A percentile compares a stretch with the other conserved stretches of the same genome.
phyloP scores from a whole-genome alignment of 1,140 invertebrate genomes.

The Drosophila punjabiensis region DNA sequence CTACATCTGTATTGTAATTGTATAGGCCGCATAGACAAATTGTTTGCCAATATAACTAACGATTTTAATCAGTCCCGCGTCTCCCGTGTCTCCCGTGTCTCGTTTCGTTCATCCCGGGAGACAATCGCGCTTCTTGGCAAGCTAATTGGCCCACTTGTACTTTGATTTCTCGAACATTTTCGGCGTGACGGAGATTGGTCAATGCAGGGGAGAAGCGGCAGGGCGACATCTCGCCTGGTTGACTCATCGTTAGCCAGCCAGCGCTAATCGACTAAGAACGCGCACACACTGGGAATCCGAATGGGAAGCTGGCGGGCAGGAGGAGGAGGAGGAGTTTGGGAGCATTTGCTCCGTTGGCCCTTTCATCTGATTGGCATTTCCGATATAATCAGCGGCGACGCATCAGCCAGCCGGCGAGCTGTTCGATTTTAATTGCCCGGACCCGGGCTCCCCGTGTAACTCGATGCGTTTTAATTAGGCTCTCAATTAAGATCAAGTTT shows the following conservation, averaged over 20 bases:
- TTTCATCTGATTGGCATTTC: slow-evolving; percentile 83
- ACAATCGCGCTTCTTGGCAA: slow-evolving; percentile 37
- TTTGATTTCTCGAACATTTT: slow-evolving; percentile 55
- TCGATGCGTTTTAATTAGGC: slow-evolving; percentile 78
- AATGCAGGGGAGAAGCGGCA: slow-evolving; percentile 4
- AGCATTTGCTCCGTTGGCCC: slow-evolving; percentile 46
- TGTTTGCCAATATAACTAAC: slow-evolving; percentile 75
- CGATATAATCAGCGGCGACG: slow-evolving; percentile 75
- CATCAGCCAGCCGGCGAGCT: slow-evolving; percentile 62
- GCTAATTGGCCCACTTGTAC: slow-evolving; percentile 75
- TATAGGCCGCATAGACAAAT: slow-evolving; percentile 62
- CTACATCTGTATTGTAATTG: slow-evolving; percentile 44
- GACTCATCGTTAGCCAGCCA: slow-evolving; percentile 46
- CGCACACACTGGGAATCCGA: slow-evolving; percentile 1
- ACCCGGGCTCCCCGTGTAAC: slow-evolving; percentile 64
- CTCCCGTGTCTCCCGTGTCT: not conserved
- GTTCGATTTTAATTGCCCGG: slow-evolving; percentile 81
- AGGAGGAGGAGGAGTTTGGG: slow-evolving; percentile 27
- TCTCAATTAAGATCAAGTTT: slow-evolving; percentile 74
- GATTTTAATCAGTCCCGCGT: slow-evolving; percentile 45
- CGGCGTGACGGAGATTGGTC: slow-evolving; percentile 39
- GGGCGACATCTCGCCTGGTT: slow-evolving; percentile 20
- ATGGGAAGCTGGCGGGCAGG: not conserved
- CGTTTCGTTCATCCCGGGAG: not conserved
- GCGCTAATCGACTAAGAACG: slow-evolving; percentile 40